A percentile compares a stretch with the other conserved stretches of the same genome.
Evolutionary conservation across 2,797 vertebrate species (phyloP).

Genomic region (Pteropus rufus): DNA sequence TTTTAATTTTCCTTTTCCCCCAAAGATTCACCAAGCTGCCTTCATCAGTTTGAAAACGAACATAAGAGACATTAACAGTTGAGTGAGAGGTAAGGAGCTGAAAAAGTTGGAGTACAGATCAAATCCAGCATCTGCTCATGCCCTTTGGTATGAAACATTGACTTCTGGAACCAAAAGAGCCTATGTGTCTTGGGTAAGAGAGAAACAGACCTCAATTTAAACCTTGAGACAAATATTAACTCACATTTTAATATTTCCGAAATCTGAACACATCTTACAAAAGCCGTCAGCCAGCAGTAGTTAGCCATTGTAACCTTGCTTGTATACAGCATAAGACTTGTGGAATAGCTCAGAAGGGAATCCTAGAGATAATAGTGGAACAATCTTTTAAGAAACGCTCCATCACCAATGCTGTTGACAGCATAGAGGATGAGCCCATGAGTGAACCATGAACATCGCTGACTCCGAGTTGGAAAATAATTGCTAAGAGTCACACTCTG

Average conservation of each 20-base stretch:
- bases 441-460: neutral
- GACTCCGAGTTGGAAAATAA: neutral
- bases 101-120: neutral
- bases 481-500: neutral
- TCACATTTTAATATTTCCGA: neutral
- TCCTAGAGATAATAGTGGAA: neutral
- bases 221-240: neutral
- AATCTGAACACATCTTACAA: neutral
- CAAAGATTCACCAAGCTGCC: neutral
- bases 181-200: neutral
- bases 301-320: neutral
- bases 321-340: neutral
- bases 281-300: neutral
- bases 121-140: neutral
- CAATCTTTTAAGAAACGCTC: neutral
- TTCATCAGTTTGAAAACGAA: neutral
- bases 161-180: neutral
- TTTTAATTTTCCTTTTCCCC: neutral
- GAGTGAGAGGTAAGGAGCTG: neutral
- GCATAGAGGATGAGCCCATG: neutral
- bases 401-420: neutral
- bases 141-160: neutral
- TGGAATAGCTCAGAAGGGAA: neutral
- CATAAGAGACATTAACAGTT: too few species aligned
- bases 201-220: neutral